Evolutionary conservation across 2,888 invertebrate species (phyloP).

Genomic region (Resseliella maxima): DNA sequence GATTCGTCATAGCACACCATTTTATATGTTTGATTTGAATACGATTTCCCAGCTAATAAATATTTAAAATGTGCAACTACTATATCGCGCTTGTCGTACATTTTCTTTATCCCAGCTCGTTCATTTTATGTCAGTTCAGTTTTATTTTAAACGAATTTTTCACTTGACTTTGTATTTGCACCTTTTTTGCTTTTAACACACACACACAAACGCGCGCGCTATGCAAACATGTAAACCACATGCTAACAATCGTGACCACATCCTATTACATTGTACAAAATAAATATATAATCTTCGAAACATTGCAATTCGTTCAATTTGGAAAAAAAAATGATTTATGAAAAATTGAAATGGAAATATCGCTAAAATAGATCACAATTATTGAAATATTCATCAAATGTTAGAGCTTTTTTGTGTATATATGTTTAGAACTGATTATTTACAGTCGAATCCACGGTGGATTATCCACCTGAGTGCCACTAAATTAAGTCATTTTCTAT

Average conservation of each 20-base stretch:
- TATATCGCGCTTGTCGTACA: neutral
- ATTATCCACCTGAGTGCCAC: neutral
- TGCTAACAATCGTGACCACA: conserved; percentile 24
- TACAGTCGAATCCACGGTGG: neutral
- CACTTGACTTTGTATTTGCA: neutral
- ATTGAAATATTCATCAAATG: conserved; percentile 38
- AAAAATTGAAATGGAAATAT: neutral
- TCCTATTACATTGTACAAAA: conserved; percentile 37
- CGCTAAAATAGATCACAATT: neutral
- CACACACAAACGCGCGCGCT: neutral
- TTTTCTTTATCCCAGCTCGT: neutral
- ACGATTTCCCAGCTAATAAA: conserved; percentile 13
- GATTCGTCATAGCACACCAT: neutral
- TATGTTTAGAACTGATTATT: conserved; percentile 21
- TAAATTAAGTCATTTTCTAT: conserved; percentile 39
- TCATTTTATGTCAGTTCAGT: neutral
- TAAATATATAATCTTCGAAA: conserved; percentile 35
- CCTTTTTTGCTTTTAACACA: neutral
- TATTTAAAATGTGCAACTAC: conserved; percentile 40
- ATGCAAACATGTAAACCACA: neutral
- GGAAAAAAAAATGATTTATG: neutral
- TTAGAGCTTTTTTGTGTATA: neutral
- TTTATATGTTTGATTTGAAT: neutral
- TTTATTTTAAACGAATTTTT: conserved; percentile 20
- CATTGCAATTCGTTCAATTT: neutral